A percentile compares a stretch with the other conserved stretches of the same genome.
phyloP scores from a whole-genome alignment of 2,113 vertebrate genomes.

The Neodontobutis hainanensis region DNA sequence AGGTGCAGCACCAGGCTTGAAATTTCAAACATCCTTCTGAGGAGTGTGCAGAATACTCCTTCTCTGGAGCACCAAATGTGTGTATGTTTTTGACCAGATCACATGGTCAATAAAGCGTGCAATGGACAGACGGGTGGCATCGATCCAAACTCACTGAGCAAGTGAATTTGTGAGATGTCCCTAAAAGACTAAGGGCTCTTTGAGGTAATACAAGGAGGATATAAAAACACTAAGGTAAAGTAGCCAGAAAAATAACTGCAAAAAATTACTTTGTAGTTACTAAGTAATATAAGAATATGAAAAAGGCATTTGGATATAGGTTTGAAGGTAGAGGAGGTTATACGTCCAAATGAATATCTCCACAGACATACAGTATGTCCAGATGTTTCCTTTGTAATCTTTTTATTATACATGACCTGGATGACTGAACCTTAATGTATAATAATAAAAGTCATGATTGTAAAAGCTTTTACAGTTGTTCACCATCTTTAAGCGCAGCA shows the following conservation, averaged over 20 bases:
- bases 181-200: slow-evolving; percentile 18
- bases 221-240: neutral
- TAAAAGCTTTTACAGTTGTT: slow-evolving; percentile 1
- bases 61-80: slow-evolving; percentile 42
- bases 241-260: neutral
- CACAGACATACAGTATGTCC: too few relatives aligned
- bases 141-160: slow-evolving; percentile 60
- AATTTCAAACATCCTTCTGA: slow-evolving; percentile 12
- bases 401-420: too few relatives aligned
- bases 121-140: slow-evolving; percentile 62
- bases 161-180: slow-evolving; percentile 34
- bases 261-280: too few relatives aligned
- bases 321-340: too few relatives aligned
- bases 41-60: slow-evolving; percentile 10
- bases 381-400: too few relatives aligned
- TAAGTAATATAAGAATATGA: too few relatives aligned
- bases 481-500: neutral
- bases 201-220: slow-evolving; percentile 8
- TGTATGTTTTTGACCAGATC: slow-evolving; percentile 67
- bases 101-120: slow-evolving; percentile 78
- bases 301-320: too few relatives aligned
- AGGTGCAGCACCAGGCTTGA: neutral
- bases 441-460: neutral
- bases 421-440: too few relatives aligned
- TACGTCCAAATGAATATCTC: too few relatives aligned